Conservation (phyloP, 2,797 vertebrate species). For the Limosa lapponica region DNA sequence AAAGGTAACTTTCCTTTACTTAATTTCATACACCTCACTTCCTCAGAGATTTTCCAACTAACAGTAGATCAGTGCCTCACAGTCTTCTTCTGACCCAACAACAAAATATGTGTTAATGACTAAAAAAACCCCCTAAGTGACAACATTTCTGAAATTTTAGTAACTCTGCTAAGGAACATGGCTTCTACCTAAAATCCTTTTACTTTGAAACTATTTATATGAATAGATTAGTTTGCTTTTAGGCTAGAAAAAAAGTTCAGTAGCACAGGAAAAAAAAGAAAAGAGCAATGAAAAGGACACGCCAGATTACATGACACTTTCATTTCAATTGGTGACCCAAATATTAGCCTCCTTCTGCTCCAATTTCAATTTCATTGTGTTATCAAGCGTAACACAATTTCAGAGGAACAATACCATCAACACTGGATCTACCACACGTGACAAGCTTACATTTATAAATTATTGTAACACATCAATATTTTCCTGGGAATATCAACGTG, state of each 20-base stretch:
- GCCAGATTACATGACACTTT: neutral
- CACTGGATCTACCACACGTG: neutral
- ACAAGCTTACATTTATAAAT: neutral
- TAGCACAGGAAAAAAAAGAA: neutral
- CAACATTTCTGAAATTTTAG: neutral
- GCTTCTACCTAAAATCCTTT: neutral
- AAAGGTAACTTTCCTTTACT: neutral
- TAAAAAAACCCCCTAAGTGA: neutral
- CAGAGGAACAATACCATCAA: neutral
- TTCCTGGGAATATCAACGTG: neutral
- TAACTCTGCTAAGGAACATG: neutral
- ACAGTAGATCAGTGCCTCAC: neutral
- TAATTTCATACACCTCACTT: neutral
- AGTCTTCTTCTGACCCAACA: neutral
- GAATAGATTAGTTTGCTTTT: neutral
- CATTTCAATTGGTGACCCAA: neutral
- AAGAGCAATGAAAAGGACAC: neutral
- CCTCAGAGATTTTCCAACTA: neutral
- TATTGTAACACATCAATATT: neutral
- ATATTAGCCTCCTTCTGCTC: neutral
- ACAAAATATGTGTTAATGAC: neutral
- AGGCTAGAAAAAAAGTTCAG: neutral
- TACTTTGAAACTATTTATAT: neutral
- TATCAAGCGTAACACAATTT: constrained; percentile 5
- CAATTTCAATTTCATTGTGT: constrained; percentile 23